These are phyloP conservation scores for Anarsia innoxiella DNA, from an alignment of 2,888 invertebrate species.

Conservation along the genomic window DNA sequence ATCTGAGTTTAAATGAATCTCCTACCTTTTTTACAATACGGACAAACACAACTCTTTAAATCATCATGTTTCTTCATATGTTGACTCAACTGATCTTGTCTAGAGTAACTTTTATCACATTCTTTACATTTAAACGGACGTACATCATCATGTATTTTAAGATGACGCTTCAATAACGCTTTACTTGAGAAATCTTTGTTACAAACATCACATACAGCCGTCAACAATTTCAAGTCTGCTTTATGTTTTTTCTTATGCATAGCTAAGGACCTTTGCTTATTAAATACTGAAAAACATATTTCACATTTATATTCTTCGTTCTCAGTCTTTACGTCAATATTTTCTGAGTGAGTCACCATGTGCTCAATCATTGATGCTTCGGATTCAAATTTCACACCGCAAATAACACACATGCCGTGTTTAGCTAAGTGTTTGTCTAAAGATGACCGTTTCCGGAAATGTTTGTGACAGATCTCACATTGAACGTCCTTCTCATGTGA, in stretches of 20 bases:
- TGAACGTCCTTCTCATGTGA: conserved; percentile 52
- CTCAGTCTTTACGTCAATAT: conserved; percentile 30
- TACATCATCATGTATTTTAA: conserved; percentile 68
- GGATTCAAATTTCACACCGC: conserved; percentile 24
- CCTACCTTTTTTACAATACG: conserved; percentile 75
- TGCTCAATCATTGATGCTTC: conserved; percentile 27
- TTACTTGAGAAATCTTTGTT: conserved; percentile 54
- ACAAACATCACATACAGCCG: conserved; percentile 62
- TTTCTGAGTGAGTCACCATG: conserved; percentile 18
- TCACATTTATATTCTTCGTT: conserved; percentile 47
- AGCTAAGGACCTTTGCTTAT: conserved; percentile 65
- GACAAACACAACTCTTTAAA: conserved; percentile 73
- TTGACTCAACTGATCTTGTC: conserved; percentile 72
- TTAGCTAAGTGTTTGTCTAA: conserved; percentile 48
- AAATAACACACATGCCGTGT: conserved; percentile 32
- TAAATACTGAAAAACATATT: conserved; percentile 69
- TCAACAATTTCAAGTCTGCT: neutral
- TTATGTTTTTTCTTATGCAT: conserved; percentile 49
- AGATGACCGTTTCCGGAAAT: conserved; percentile 31
- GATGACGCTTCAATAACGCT: conserved; percentile 58
- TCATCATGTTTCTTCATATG: conserved; percentile 77
- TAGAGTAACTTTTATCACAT: conserved; percentile 74
- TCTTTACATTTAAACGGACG: conserved; percentile 69
- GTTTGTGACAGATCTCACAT: conserved; percentile 47
- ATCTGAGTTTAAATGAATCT: no score